phyloP scores from a whole-genome alignment of 2,888 invertebrate species.

The Antheraea yamamai region DNA sequence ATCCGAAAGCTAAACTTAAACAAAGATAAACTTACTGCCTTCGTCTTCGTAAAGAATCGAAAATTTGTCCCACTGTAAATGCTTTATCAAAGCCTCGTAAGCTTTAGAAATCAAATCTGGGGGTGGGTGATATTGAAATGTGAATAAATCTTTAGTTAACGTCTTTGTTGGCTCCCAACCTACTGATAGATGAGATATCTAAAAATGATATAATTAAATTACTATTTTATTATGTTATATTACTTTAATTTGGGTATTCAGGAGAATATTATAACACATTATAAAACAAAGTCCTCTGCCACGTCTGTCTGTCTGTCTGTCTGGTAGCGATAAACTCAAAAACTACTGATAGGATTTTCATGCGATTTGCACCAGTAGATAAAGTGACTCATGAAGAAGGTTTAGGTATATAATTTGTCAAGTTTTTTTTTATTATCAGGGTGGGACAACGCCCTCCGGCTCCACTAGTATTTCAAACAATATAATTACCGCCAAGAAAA shows the following conservation, averaged over 20 bases:
- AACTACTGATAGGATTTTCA: too few relatives aligned
- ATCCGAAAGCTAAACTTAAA: neutral
- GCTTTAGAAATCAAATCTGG: conserved; percentile 85
- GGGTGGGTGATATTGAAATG: conserved; percentile 84
- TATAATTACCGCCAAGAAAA: neutral
- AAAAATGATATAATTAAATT: conserved; percentile 40
- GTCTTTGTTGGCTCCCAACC: conserved; percentile 85
- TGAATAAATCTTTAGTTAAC: conserved; percentile 74
- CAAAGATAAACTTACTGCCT: conserved; percentile 76
- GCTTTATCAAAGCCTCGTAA: conserved; percentile 84
- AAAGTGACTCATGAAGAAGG: too few relatives aligned
- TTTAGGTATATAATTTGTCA: too few relatives aligned
- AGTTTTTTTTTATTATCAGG: too few relatives aligned
- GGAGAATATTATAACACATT: neutral
- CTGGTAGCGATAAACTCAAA: too few relatives aligned
- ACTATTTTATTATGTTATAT: neutral
- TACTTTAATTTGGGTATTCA: neutral
- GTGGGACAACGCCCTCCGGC: too few relatives aligned
- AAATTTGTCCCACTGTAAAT: conserved; percentile 88
- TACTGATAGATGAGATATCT: conserved; percentile 89
- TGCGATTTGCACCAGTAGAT: too few relatives aligned
- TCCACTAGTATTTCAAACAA: neutral
- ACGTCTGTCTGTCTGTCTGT: too few relatives aligned
- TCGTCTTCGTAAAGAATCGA: conserved; percentile 90
- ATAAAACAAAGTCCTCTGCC: too few relatives aligned